Evolutionary conservation across 2,888 invertebrate species (phyloP).

Genomic region (Silvanus unidentatus): DNA sequence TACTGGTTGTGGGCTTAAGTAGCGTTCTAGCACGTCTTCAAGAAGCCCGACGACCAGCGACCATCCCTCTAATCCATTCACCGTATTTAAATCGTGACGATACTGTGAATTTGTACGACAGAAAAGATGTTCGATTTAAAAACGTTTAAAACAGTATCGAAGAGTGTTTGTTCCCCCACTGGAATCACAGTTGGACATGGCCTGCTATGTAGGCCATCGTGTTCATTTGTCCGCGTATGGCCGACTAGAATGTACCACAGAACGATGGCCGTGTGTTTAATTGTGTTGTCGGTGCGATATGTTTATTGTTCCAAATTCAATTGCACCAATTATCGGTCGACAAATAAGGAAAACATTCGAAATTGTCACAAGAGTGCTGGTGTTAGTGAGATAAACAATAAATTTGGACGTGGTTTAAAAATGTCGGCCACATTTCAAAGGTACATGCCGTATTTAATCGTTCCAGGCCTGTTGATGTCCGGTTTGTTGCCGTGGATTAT

Average conservation of each 20-base stretch:
- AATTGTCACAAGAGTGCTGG: constrained; percentile 15
- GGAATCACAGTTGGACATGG: no score
- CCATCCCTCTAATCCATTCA: no score
- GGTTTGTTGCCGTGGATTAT: constrained; percentile 63
- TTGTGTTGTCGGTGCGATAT: no score
- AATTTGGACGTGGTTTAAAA: constrained; percentile 10
- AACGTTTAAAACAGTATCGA: no score
- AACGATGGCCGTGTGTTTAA: no score
- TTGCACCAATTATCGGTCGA: constrained; percentile 11
- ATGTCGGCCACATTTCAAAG: constrained; percentile 9
- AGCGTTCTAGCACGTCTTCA: constrained; percentile 42
- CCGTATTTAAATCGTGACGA: background rate
- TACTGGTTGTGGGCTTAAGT: constrained; percentile 44
- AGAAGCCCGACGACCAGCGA: constrained; percentile 29
- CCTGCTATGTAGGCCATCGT: no score
- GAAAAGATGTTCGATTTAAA: no score
- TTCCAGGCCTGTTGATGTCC: constrained; percentile 61
- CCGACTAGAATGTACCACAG: no score
- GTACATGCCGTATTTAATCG: constrained; percentile 50
- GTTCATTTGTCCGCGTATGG: no score
- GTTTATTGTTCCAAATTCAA: no score
- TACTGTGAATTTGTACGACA: no score
- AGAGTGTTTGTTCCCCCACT: no score
- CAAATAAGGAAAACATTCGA: constrained; percentile 22
- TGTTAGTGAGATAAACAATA: background rate